Conservation (phyloP, 2,888 invertebrate genomes). For the Amphipyra berbera region DNA sequence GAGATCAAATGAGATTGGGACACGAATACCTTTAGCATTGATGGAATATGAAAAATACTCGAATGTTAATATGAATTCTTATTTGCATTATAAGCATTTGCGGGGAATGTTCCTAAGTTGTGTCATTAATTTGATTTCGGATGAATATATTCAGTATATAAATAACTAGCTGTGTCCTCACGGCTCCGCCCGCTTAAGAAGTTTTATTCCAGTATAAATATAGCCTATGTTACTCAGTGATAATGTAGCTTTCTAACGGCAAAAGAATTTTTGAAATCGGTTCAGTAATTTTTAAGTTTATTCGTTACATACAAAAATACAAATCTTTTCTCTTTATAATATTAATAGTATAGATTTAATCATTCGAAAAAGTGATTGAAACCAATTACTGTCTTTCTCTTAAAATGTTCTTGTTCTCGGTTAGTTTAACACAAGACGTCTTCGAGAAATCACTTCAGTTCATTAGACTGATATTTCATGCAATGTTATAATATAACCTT, state of each 20-base stretch:
- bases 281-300: no score
- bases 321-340: no score
- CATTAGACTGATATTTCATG: no score
- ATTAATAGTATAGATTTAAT: no score
- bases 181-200: no score
- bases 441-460: neutral
- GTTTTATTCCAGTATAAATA: no score
- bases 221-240: no score
- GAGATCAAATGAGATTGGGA: constrained; percentile 56
- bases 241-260: no score
- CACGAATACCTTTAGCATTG: constrained; percentile 46
- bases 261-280: no score
- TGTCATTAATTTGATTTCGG: constrained; percentile 18
- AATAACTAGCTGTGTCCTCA: no score
- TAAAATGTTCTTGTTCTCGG: neutral
- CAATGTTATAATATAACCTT: no score
- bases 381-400: neutral
- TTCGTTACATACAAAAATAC: no score
- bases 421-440: neutral
- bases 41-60: constrained; percentile 52
- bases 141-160: neutral
- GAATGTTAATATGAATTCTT: constrained; percentile 47
- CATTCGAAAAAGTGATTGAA: neutral
- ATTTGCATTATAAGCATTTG: constrained; percentile 32
- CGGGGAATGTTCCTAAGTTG: constrained; percentile 19